These are phyloP conservation scores for Argyrosomus regius DNA, from an alignment of 2,797 vertebrate genomes.

Conservation along the genomic window DNA sequence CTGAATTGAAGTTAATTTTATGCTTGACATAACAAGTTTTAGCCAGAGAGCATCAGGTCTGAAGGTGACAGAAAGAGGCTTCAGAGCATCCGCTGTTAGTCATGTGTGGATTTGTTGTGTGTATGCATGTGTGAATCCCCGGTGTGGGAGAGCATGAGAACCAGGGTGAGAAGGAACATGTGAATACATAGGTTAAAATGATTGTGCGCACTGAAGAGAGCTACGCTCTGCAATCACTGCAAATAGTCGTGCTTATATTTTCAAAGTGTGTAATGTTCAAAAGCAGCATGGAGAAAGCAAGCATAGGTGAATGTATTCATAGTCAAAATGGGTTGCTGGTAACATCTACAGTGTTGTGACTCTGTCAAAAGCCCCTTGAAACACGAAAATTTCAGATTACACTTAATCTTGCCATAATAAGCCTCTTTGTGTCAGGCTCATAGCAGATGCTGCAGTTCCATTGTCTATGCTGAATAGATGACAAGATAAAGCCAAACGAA, in stretches of 20 bases:
- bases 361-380: constrained; percentile 60
- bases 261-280: background rate
- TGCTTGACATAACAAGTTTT: constrained; percentile 68
- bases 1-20: constrained; percentile 71
- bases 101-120: constrained; percentile 12
- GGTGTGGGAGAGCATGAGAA: background rate
- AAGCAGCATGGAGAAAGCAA: background rate
- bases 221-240: background rate
- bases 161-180: background rate
- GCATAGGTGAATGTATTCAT: constrained; percentile 3
- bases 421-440: constrained; percentile 71
- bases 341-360: constrained; percentile 37
- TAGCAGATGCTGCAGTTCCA: constrained; percentile 60
- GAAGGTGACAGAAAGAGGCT: constrained; percentile 42
- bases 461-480: constrained; percentile 77
- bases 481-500: constrained; percentile 76
- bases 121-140: background rate
- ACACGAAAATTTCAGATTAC: constrained; percentile 65
- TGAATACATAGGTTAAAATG: background rate
- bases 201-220: background rate
- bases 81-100: constrained; percentile 12
- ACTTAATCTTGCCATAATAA: constrained; percentile 69
- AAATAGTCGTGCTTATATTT: background rate
- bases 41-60: constrained; percentile 29
- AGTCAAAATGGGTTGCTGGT: constrained; percentile 6